Base-by-base conservation (phyloP, 2,888 invertebrate genomes). In the Thera britannica region DNA sequence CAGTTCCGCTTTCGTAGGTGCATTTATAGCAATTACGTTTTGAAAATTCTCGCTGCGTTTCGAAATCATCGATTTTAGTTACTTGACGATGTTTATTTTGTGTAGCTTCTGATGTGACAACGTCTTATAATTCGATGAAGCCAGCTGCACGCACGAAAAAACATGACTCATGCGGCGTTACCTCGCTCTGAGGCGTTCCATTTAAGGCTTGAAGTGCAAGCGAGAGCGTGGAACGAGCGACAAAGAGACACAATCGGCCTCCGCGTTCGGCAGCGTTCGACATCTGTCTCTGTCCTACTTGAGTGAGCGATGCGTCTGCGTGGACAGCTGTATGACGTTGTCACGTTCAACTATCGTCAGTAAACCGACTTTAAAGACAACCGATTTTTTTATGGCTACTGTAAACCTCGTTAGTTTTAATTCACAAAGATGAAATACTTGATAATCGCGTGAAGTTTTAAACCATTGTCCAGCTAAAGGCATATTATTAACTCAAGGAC, bases 1-100 rank as follows among this genome's bases (percentile, higher is more conserved):
- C 90, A 89, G 85, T 88, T 88, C 86, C 88, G 86, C 80, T 88
- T 87, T 85, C 79, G 80, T 83, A 85, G 83, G 74, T 83, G 74
- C 70, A 76, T 68, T 61, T 61, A 60, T 49, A 63, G 59, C 36
- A 60, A 68, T 68, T 61, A 67, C 67, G 41, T 59, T 62, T 63
- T 60, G 52, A 52, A 55, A 55, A 64, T 58, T 51, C 6, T 49
- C 56, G 11, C 34, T 51, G 51, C 46, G 46, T 38, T 46, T 44
- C 58, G 41, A 57, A 57, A 44, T n/a, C 38, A 46, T 46, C 11
- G 6, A 23, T 49, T 49, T 12, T 12, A 2, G 49, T 49, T 49
- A 2, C 49, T 49, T 12, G 12, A 0, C 9, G 44, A 44, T 46
- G 44, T 46, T 46, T 46, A 9, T 49, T 46, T 46, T 46, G 9